Percentiles rank a stretch among this genome's conserved stretches.
phyloP scores from a whole-genome alignment of 1,140 invertebrate genomes.

The Drosophila parvula region DNA sequence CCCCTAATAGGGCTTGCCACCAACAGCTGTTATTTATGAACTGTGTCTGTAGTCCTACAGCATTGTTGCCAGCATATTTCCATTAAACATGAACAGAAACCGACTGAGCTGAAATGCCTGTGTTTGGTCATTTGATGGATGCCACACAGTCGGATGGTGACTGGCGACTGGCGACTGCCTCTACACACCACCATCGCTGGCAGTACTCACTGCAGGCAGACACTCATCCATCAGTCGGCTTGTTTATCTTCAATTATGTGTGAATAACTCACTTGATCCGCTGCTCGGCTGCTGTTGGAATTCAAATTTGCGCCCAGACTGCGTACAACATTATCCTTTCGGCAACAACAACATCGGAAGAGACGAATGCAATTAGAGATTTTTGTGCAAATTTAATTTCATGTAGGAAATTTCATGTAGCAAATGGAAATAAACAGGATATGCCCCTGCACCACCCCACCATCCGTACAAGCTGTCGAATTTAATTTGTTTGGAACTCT shows the following conservation, averaged over 20 bases:
- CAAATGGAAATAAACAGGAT: conserved; percentile 9
- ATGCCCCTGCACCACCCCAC: too few species aligned
- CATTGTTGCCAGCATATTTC: too few species aligned
- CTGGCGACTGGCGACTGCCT: too few species aligned
- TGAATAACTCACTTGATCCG: conserved; percentile 15
- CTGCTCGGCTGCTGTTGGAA: conserved; percentile 5
- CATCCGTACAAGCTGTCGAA: background rate
- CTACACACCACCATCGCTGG: too few species aligned
- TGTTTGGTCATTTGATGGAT: conserved; percentile 4
- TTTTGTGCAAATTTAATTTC: conserved; percentile 47
- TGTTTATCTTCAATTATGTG: conserved; percentile 37
- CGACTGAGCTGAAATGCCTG: background rate
- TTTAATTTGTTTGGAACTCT: conserved; percentile 26
- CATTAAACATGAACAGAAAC: background rate
- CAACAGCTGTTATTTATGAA: too few species aligned
- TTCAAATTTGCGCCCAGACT: conserved; percentile 18
- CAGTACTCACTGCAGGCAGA: background rate
- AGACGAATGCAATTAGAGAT: conserved; percentile 39
- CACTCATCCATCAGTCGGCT: conserved; percentile 11
- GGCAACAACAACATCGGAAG: background rate
- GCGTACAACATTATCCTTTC: conserved; percentile 17
- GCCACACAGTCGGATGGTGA: background rate
- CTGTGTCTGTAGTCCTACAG: too few species aligned
- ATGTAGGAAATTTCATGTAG: background rate
- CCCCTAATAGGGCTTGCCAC: too few species aligned